Conservation (phyloP, 1,140 invertebrate species). For the Micrasema longulum region DNA sequence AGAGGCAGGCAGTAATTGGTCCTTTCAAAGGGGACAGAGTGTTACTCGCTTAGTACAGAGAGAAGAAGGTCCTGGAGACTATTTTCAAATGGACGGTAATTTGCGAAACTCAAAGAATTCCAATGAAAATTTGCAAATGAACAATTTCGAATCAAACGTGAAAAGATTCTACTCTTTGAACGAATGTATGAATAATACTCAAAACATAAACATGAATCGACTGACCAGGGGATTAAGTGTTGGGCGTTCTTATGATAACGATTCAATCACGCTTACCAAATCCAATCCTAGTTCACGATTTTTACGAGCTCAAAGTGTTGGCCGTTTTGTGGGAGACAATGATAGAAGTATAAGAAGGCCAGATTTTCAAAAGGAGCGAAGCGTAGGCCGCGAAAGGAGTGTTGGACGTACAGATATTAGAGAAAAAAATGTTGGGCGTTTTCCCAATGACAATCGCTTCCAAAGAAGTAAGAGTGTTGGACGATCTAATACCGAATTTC, state of each 20-base stretch:
- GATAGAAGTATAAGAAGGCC: not conserved
- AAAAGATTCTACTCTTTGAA: conserved; percentile 37
- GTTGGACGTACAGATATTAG: too few relatives aligned
- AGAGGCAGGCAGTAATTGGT: not conserved
- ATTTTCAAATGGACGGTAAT: not conserved
- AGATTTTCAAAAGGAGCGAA: not conserved
- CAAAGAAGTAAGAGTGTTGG: conserved; percentile 9
- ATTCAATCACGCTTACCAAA: not conserved
- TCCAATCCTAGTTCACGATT: conserved; percentile 57
- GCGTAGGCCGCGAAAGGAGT: not conserved
- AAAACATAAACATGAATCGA: conserved; percentile 57
- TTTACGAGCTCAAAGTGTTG: conserved; percentile 51
- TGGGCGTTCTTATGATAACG: conserved; percentile 1
- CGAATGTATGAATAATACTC: conserved; percentile 50
- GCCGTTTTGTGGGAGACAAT: not conserved
- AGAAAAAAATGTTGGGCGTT: conserved; percentile 11
- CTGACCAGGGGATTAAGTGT: conserved; percentile 43
- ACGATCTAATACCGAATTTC: conserved; percentile 4
- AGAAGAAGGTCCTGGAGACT: conserved; percentile 8
- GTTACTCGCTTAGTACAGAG: not conserved
- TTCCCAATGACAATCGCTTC: not conserved
- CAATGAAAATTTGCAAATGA: conserved; percentile 38
- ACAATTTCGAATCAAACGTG: conserved; percentile 55
- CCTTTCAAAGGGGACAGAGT: not conserved
- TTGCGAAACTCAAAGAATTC: not conserved